A percentile compares a stretch with the other conserved stretches of the same genome.
These are phyloP conservation scores for Lycaon pictus DNA, from an alignment of 2,113 vertebrate genomes.

Conservation along the genomic window DNA sequence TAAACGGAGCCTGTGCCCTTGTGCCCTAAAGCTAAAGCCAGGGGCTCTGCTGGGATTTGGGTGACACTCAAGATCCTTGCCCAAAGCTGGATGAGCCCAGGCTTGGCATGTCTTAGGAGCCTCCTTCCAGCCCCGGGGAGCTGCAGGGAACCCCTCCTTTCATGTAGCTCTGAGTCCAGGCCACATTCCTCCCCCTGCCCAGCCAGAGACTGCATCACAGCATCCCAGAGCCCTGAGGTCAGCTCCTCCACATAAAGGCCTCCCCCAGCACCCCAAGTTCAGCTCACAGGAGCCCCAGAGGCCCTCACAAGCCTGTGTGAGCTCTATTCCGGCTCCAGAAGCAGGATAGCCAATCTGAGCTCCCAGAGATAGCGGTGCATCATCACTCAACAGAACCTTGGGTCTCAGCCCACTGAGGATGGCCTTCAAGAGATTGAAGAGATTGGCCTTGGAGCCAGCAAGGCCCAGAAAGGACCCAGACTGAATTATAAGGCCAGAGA, in stretches of 20 bases:
- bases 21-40: neutral
- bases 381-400: neutral
- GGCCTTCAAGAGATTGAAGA: too few relatives aligned
- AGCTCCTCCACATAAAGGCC: neutral
- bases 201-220: neutral
- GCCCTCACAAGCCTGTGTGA: neutral
- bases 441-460: neutral
- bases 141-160: too few relatives aligned
- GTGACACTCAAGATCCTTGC: neutral
- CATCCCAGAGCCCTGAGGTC: fast-evolving
- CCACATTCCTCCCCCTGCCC: neutral
- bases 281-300: neutral
- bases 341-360: fast-evolving
- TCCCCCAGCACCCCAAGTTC: fast-evolving
- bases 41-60: neutral
- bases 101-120: neutral
- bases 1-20: neutral
- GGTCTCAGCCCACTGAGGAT: neutral
- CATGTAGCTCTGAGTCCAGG: neutral
- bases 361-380: neutral
- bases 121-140: neutral
- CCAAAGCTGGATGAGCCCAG: fast-evolving
- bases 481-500: too few relatives aligned
- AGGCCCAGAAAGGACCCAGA: neutral
- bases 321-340: neutral